phyloP scores from a whole-genome alignment of 2,797 vertebrate genomes.

The Neoniphon sammara region DNA sequence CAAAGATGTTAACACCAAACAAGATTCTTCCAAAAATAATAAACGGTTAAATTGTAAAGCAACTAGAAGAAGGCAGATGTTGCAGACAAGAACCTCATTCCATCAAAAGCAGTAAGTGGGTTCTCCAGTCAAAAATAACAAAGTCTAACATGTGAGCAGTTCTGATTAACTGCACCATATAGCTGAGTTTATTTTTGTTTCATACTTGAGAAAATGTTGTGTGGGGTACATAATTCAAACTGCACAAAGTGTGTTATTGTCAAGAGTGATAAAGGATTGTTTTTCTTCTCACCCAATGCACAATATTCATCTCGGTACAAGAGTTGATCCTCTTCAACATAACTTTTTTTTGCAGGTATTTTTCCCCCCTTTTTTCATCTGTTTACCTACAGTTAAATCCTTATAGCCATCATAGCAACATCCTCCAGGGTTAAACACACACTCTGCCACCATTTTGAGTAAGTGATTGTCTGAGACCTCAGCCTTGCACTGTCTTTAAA shows the following conservation, averaged over 20 bases:
- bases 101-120: constrained; percentile 86
- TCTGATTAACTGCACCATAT: constrained; percentile 72
- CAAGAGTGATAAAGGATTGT: constrained; percentile 70
- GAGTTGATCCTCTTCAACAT: constrained; percentile 60
- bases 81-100: constrained; percentile 89
- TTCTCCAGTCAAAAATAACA: constrained; percentile 75
- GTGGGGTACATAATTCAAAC: constrained; percentile 71
- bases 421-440: constrained; percentile 81
- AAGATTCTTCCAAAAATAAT: constrained; percentile 83
- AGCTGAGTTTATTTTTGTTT: constrained; percentile 76
- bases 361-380: constrained; percentile 57
- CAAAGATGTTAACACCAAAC: constrained; percentile 83
- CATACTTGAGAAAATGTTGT: constrained; percentile 72
- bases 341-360: constrained; percentile 76
- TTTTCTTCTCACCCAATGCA: constrained; percentile 67
- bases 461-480: constrained; percentile 80
- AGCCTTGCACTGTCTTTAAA: constrained; percentile 90
- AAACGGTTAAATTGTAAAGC: constrained; percentile 77
- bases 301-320: constrained; percentile 66
- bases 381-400: constrained; percentile 76
- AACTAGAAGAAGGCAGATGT: constrained; percentile 78
- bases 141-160: constrained; percentile 71
- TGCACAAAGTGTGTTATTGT: constrained; percentile 78
- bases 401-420: constrained; percentile 63
- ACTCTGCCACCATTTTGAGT: constrained; percentile 78